Evolutionary conservation across 23 tunicate genomes (phyloP).

Genomic region (Styela clava): DNA sequence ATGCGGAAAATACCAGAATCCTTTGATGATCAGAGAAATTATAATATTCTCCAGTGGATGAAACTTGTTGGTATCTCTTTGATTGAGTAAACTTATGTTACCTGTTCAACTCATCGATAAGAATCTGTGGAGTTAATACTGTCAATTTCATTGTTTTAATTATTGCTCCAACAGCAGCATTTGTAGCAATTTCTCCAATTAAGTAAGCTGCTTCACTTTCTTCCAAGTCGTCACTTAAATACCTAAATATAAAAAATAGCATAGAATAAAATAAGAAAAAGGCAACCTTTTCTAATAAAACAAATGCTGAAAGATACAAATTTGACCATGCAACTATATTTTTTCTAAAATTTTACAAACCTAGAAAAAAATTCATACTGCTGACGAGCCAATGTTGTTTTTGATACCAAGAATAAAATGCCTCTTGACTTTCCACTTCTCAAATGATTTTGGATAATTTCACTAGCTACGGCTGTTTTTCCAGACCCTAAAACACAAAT

Average conservation of each 20-base stretch:
- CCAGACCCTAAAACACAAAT: constrained; percentile 63
- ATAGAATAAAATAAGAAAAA: no score
- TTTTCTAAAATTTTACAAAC: constrained; percentile 3
- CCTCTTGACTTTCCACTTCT: constrained; percentile 21
- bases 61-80: no score
- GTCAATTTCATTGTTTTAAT: constrained; percentile 30
- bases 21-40: no score
- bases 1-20: no score
- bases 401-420: constrained; percentile 44
- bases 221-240: neutral
- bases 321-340: no score
- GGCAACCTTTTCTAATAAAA: no score
- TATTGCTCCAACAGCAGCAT: constrained; percentile 37
- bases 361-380: constrained; percentile 45
- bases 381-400: constrained; percentile 56
- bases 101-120: constrained; percentile 47
- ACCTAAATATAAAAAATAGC: no score
- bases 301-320: no score
- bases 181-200: constrained; percentile 36
- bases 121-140: constrained; percentile 75
- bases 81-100: no score
- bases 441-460: constrained; percentile 50
- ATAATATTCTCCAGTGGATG: no score
- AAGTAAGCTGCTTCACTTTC: constrained; percentile 18
- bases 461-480: constrained; percentile 62